phyloP scores from a whole-genome alignment of 2,888 invertebrate genomes.

The Euclidia mi region DNA sequence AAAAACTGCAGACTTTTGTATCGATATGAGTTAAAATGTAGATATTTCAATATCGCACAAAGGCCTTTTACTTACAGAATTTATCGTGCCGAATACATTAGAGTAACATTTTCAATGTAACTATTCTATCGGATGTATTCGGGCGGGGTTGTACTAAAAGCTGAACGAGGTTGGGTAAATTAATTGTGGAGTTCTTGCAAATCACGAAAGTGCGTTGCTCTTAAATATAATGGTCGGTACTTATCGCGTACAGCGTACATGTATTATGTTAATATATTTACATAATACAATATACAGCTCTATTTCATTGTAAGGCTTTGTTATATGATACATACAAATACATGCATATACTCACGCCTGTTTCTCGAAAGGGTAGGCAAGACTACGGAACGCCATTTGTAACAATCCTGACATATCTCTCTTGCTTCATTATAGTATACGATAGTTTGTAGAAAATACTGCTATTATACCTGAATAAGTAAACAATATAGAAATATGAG shows the following conservation, averaged over 20 bases:
- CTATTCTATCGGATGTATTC: constrained; percentile 4
- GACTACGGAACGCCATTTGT: too few species aligned
- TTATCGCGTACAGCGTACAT: too few species aligned
- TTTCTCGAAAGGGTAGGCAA: too few species aligned
- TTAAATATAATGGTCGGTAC: neutral
- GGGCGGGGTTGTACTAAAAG: constrained; percentile 8
- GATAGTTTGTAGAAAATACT: too few species aligned
- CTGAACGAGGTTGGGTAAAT: constrained; percentile 1
- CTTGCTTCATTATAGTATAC: too few species aligned
- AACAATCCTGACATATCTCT: too few species aligned
- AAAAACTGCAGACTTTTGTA: neutral
- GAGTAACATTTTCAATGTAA: constrained; percentile 15
- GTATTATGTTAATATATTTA: too few species aligned
- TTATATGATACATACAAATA: too few species aligned
- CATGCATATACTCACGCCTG: too few species aligned
- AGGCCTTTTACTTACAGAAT: constrained; percentile 6
- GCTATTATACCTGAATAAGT: too few species aligned
- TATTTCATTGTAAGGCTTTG: too few species aligned
- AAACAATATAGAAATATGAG: neutral
- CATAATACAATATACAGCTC: too few species aligned
- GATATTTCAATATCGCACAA: constrained; percentile 1
- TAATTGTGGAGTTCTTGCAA: neutral
- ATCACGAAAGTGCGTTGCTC: neutral
- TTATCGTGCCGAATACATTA: constrained; percentile 6
- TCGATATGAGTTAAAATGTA: neutral